Evolutionary conservation across 2,797 vertebrate species (phyloP).

Genomic region (Linurgus olivaceus): DNA sequence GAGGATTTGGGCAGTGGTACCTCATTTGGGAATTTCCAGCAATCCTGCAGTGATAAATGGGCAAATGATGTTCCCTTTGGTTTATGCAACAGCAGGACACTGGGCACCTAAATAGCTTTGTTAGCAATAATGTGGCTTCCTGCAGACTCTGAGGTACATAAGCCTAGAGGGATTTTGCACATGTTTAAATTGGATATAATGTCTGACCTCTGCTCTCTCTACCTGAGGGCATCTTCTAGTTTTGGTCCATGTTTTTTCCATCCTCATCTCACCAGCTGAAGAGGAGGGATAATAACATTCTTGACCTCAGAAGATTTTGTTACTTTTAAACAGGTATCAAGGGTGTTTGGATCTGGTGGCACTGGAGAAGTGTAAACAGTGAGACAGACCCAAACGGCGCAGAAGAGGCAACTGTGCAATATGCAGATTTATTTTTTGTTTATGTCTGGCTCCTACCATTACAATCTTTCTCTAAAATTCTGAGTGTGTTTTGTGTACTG

Average conservation of each 20-base stretch:
- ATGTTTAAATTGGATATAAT: neutral
- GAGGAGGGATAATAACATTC: neutral
- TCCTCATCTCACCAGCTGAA: neutral
- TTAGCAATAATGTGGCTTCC: neutral
- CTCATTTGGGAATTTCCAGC: neutral
- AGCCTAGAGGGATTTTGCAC: neutral
- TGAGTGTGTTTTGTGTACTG: neutral
- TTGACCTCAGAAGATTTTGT: neutral
- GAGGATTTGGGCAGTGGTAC: neutral
- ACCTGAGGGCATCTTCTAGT: neutral
- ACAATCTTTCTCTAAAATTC: neutral
- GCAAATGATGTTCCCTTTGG: neutral
- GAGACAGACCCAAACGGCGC: neutral
- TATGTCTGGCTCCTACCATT: neutral
- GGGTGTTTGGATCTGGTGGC: neutral
- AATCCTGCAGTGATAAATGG: constrained; percentile 3
- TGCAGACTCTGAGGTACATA: neutral
- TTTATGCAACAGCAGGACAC: neutral
- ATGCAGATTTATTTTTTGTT: neutral
- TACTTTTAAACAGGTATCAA: neutral
- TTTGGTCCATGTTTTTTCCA: neutral
- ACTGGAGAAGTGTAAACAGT: neutral
- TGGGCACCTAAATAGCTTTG: neutral
- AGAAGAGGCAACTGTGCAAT: neutral
- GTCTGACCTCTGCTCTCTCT: neutral